A percentile compares a stretch with the other conserved stretches of the same genome.
Conservation (phyloP, 1,140 invertebrate genomes). For the Macrosteles quadrilineatus region DNA sequence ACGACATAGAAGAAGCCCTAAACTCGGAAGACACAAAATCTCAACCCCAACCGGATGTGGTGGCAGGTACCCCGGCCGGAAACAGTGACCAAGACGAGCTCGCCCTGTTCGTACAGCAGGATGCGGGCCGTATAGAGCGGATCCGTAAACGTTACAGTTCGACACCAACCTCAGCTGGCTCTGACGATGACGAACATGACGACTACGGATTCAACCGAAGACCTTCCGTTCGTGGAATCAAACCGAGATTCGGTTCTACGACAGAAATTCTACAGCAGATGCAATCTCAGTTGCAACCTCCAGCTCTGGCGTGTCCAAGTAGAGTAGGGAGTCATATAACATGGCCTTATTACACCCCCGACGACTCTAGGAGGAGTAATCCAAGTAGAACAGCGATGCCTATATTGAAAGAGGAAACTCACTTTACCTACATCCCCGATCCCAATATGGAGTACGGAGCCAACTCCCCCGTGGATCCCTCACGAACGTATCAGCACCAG, state of each 20-base stretch:
- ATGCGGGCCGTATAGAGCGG: slow-evolving; percentile 75
- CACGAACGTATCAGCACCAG: slow-evolving; percentile 44
- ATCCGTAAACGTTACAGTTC: slow-evolving; percentile 68
- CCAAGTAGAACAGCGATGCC: slow-evolving; percentile 37
- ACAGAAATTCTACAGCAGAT: slow-evolving; percentile 81
- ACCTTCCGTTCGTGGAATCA: slow-evolving; percentile 78
- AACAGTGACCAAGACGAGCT: slow-evolving; percentile 68
- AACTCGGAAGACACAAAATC: slow-evolving; percentile 53
- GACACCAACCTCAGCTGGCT: slow-evolving; percentile 43
- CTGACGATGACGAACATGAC: slow-evolving; percentile 76
- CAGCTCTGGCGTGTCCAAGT: slow-evolving; percentile 40
- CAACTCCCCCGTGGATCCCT: slow-evolving; percentile 30
- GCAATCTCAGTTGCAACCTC: slow-evolving; percentile 66
- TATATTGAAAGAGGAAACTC: slow-evolving; percentile 29
- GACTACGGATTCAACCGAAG: slow-evolving; percentile 88
- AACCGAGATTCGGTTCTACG: slow-evolving; percentile 71
- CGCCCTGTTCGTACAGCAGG: slow-evolving; percentile 80
- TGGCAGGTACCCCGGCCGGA: slow-evolving; percentile 66
- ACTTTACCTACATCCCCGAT: slow-evolving; percentile 11
- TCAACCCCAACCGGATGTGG: slow-evolving; percentile 65
- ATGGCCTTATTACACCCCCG: slow-evolving; percentile 65
- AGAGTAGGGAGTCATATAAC: slow-evolving; percentile 55
- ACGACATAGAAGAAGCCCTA: slow-evolving; percentile 65
- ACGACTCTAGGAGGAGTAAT: slow-evolving; percentile 31
- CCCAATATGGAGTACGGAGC: slow-evolving; percentile 25